A percentile compares a stretch with the other conserved stretches of the same genome.
Conservation (phyloP, 2,888 invertebrate species). For the Colletes collaris region DNA sequence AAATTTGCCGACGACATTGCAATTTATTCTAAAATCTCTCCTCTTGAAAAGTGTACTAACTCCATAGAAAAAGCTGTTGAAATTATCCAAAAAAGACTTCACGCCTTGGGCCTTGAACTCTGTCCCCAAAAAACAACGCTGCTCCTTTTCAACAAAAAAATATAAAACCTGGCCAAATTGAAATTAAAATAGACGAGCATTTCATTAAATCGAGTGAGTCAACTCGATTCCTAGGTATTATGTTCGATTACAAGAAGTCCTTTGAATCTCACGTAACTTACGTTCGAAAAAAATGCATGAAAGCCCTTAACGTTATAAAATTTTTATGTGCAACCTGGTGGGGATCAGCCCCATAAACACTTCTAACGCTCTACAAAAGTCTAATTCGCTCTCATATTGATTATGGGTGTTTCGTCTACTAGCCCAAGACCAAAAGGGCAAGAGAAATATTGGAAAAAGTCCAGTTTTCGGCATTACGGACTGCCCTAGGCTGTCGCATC, state of each 20-base stretch:
- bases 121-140: slow-evolving; percentile 2
- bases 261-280: neutral
- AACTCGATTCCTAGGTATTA: neutral
- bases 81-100: neutral
- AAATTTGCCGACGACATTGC: slow-evolving; percentile 4
- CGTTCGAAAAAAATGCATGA: neutral
- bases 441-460: slow-evolving; percentile 33
- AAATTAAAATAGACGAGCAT: neutral
- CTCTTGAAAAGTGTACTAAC: neutral
- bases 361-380: slow-evolving; percentile 20
- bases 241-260: neutral
- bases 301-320: too few relatives aligned
- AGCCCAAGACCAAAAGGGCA: neutral
- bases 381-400: slow-evolving; percentile 35
- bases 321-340: too few relatives aligned
- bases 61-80: neutral
- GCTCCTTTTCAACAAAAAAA: slow-evolving; percentile 22
- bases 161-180: neutral
- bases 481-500: slow-evolving; percentile 1
- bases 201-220: slow-evolving; percentile 1
- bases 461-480: slow-evolving; percentile 34
- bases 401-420: slow-evolving; percentile 43
- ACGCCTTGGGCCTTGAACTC: neutral
- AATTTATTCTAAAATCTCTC: neutral
- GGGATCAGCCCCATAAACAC: too few relatives aligned